Evolutionary conservation across 2,113 vertebrate species (phyloP), one percentile per base, ranked within the genome.

Genomic region (Psilopogon haemacephalus): DNA sequence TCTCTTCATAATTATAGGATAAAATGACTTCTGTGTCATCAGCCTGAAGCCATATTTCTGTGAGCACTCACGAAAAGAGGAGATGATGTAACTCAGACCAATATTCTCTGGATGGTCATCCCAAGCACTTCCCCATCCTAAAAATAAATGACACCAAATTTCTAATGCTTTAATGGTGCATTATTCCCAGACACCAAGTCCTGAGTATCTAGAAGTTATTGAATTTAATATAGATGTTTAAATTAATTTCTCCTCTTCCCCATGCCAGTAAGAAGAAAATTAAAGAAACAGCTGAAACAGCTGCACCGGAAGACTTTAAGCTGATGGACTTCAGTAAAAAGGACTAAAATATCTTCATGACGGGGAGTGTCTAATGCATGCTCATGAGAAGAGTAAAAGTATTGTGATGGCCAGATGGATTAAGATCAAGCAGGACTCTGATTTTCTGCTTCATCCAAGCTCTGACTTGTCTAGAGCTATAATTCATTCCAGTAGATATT

Each of bases 91-190:
- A 93, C 2, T 40, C 73, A 90, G 67, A 88, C 74, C 65, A 85
- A 15, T 6, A 88, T 48, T 27, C 37, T 88, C 73, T 83, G 62
- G 86, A 80, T 16, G 87, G 71, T 67, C 68, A 92, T 67, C 56
- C 59, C 37, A 85, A 79, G 56, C 50, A 88, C 60, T 85, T 93
- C 82, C 24, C 28, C 7, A 17, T 83, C 86, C 81, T 95, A 92
- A 91, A 96, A 94, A 87, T 83, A 91, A 88, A 19, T 52, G 6
- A 67, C 38, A 91, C 42, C 32, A 81, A 92, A 59, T 70, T 89
- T 70, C 48, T 94, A 68, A 79, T 63, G 37, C 12, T 84, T 85
- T 65, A 82, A 64, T 15, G 26, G 48, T 2, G 1, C 18, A 42
- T 60, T 63, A 83, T 58, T 70, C 40, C 4, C 55, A 62, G 2